phyloP scores from a whole-genome alignment of 2,113 vertebrate genomes.

The Tychaedon coryphoeus region DNA sequence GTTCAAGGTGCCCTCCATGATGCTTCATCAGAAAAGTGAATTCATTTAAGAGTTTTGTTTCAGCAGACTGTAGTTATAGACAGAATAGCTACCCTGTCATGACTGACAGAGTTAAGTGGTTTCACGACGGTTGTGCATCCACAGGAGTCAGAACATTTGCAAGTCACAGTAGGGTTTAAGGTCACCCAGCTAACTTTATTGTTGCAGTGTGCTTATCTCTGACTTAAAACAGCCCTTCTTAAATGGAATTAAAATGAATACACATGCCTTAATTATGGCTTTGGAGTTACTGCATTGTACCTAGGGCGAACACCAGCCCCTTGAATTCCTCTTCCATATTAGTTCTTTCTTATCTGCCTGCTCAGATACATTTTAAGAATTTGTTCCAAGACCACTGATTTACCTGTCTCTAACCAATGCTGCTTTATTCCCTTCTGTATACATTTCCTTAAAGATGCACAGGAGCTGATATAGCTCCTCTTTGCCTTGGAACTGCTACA shows the following conservation, averaged over 20 bases:
- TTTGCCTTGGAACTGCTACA: not conserved
- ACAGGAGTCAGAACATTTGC: not conserved
- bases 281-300: not conserved
- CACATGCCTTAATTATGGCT: not conserved
- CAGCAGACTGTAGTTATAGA: not conserved
- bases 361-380: not conserved
- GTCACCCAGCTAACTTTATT: not conserved
- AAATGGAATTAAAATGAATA: not conserved
- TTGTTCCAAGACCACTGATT: not conserved
- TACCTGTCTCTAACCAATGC: not conserved
- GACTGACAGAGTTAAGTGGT: not conserved
- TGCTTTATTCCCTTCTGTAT: not conserved
- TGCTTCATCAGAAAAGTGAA: constrained; percentile 33
- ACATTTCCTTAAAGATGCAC: not conserved
- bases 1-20: constrained; percentile 64
- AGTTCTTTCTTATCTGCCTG: not conserved
- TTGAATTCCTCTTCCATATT: not conserved
- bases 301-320: not conserved
- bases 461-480: not conserved
- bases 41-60: constrained; percentile 23
- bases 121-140: not conserved
- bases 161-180: not conserved
- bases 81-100: not conserved
- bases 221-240: not conserved
- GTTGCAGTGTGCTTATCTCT: not conserved